These are phyloP conservation scores for Artemia franciscana DNA, from an alignment of 1,140 invertebrate genomes.

Conservation along the genomic window DNA sequence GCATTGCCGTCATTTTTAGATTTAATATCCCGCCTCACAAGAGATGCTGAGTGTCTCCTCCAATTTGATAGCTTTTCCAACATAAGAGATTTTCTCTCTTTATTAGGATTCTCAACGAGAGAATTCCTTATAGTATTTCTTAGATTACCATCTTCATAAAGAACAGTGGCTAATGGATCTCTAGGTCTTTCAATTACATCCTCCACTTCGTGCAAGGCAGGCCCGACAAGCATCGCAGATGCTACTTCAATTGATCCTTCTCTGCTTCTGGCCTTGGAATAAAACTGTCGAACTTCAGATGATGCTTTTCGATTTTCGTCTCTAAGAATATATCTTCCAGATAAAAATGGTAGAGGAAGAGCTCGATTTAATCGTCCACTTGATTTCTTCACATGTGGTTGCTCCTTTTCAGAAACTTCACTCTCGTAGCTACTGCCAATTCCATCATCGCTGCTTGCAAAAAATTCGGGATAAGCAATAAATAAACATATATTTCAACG, in stretches of 20 bases:
- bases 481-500: no score
- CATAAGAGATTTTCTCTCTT: not conserved
- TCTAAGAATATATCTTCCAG: not conserved
- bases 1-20: not conserved
- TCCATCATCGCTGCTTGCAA: no score
- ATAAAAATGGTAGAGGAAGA: not conserved
- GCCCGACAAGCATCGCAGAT: not conserved
- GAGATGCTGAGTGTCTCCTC: not conserved
- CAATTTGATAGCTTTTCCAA: not conserved
- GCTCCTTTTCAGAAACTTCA: no score
- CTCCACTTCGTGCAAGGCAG: not conserved
- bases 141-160: not conserved
- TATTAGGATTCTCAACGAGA: not conserved
- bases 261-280: not conserved
- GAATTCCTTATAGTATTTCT: not conserved
- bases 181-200: not conserved
- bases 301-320: not conserved
- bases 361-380: not conserved
- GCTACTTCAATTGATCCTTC: not conserved
- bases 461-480: no score
- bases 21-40: not conserved
- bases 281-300: not conserved
- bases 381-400: no score
- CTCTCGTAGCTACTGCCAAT: no score
- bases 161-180: not conserved